Percentiles rank a stretch among this genome's conserved stretches.
phyloP scores from a whole-genome alignment of 2,888 invertebrate species.

The Corbicula japonica region DNA sequence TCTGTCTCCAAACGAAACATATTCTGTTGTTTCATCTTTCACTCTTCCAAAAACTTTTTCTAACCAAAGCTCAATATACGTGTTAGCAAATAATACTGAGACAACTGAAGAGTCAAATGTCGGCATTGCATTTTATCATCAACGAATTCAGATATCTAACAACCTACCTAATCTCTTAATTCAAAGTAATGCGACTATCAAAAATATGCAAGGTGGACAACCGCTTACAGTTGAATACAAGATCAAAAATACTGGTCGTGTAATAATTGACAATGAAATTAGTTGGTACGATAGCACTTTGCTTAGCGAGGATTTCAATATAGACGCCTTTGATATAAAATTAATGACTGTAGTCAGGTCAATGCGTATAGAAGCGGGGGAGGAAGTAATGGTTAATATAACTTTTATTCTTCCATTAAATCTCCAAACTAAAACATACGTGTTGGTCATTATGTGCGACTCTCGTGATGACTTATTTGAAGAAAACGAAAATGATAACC shows the following conservation, averaged over 20 bases:
- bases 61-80: constrained; percentile 20
- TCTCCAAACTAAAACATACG: constrained; percentile 32
- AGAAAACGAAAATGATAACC: constrained; percentile 40
- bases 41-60: constrained; percentile 24
- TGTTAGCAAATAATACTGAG: constrained; percentile 14
- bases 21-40: constrained; percentile 17
- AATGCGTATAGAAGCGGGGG: constrained; percentile 5
- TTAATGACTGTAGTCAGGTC: constrained; percentile 12
- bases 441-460: constrained; percentile 34
- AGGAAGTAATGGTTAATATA: constrained; percentile 4
- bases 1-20: constrained; percentile 14
- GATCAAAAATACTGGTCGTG: constrained; percentile 36
- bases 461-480: constrained; percentile 35
- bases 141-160: neutral
- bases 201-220: constrained; percentile 36
- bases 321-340: constrained; percentile 51
- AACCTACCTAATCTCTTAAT: constrained; percentile 28
- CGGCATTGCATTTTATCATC: neutral
- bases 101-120: neutral
- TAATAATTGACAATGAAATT: neutral
- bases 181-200: neutral
- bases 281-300: constrained; percentile 46
- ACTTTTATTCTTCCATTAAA: constrained; percentile 39
- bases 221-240: constrained; percentile 35
- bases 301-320: constrained; percentile 44